Evolutionary conservation across 2,113 vertebrate genomes (phyloP).

Genomic region (Sclerurus mexicanus): DNA sequence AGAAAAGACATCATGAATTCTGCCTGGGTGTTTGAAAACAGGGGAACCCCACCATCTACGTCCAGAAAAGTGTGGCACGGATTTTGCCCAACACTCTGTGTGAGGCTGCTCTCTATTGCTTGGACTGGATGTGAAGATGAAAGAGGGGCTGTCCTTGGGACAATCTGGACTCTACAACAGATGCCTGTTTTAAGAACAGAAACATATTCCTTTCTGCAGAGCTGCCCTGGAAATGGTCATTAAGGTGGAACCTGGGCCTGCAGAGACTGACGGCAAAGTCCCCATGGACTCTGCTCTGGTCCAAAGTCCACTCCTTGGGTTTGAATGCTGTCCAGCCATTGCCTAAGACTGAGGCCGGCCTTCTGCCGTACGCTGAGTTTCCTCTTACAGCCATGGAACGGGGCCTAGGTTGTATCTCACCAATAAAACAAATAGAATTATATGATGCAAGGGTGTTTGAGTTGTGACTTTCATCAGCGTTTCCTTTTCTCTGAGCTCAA

Average conservation of each 20-base stretch:
- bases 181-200: background rate
- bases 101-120: background rate
- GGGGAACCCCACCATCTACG: background rate
- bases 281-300: background rate
- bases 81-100: background rate
- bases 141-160: background rate
- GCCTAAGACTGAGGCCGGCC: background rate
- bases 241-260: background rate
- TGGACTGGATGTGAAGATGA: background rate
- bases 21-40: background rate
- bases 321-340: background rate
- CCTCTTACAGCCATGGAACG: background rate
- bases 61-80: background rate
- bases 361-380: background rate
- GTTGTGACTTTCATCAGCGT: conserved; percentile 58
- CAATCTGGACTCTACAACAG: background rate
- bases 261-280: background rate
- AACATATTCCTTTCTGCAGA: background rate
- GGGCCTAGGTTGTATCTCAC: background rate
- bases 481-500: conserved; percentile 58
- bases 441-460: conserved; percentile 34
- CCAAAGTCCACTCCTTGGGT: background rate
- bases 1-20: background rate
- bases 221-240: background rate
- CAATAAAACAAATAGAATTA: conserved; percentile 51